Conservation (phyloP, 2,888 invertebrate species). For the Buathra laborator region DNA sequence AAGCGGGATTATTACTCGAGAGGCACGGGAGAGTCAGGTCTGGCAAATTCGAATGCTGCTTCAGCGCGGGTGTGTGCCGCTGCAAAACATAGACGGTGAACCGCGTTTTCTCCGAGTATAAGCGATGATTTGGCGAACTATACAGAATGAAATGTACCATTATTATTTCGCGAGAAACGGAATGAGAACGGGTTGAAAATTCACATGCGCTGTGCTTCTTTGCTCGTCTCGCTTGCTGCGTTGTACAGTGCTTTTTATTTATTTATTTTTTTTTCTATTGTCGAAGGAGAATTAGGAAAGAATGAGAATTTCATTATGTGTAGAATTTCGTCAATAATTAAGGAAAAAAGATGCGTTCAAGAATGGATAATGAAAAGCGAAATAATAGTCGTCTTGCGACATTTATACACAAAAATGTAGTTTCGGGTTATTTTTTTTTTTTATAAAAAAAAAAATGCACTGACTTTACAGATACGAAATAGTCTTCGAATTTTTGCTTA, state of each 20-base stretch:
- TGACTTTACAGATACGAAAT: no score
- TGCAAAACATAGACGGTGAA: slow-evolving; percentile 14
- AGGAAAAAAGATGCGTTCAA: not conserved
- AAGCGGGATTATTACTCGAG: slow-evolving; percentile 30
- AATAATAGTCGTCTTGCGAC: not conserved
- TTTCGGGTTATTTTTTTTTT: no score
- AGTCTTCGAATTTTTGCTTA: no score
- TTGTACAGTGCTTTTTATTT: slow-evolving; percentile 1
- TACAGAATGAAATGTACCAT: slow-evolving; percentile 3
- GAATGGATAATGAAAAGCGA: not conserved
- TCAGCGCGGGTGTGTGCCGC: not conserved
- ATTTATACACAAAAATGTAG: no score
- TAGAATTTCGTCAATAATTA: not conserved
- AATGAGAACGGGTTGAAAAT: slow-evolving; percentile 1
- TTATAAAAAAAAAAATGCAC: no score
- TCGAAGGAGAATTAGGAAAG: not conserved
- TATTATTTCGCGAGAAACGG: slow-evolving; percentile 12
- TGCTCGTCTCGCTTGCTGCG: not conserved
- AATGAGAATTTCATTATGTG: not conserved
- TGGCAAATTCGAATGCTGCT: slow-evolving; percentile 18
- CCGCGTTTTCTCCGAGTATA: not conserved
- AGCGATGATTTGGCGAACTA: slow-evolving; percentile 13
- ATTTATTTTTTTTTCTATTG: not conserved
- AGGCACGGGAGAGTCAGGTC: slow-evolving; percentile 4
- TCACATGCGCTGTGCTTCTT: slow-evolving; percentile 2